phyloP scores from a whole-genome alignment of 37 sponge, comb jelly and placozoan genomes.

The Theonella swinhoei region DNA sequence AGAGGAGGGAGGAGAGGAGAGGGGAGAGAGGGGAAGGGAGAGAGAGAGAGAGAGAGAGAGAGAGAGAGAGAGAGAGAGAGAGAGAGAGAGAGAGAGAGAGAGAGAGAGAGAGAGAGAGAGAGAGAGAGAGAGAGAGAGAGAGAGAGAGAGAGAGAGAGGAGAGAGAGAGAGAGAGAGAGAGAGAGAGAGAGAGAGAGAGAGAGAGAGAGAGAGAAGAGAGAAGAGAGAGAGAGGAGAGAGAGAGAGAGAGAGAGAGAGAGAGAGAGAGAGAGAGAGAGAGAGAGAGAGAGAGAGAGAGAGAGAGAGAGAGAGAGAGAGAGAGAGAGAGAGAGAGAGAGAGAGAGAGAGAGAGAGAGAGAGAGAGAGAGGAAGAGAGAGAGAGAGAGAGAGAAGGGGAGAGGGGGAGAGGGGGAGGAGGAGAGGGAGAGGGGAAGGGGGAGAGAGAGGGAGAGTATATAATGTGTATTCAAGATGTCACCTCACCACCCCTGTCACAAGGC shows the following conservation, averaged over 20 bases:
- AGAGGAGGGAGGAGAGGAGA: background rate
- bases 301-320: background rate
- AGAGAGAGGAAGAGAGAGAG: conserved; percentile 11
- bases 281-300: conserved; percentile 20
- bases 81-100: conserved; percentile 21
- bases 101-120: conserved; percentile 4
- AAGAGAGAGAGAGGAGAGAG: background rate
- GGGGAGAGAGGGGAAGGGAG: background rate
- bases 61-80: conserved; percentile 29
- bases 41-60: conserved; percentile 12
- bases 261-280: conserved; percentile 42
- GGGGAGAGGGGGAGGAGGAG: background rate
- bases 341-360: conserved; percentile 44
- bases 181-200: conserved; percentile 17
- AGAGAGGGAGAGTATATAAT: background rate
- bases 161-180: background rate
- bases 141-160: conserved; percentile 13
- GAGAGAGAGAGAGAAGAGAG: conserved; percentile 21
- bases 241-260: conserved; percentile 26
- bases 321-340: conserved; percentile 4
- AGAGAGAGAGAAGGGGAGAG: too few relatives aligned
- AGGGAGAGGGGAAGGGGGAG: background rate
- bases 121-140: conserved; percentile 1
- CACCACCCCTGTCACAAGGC: too few relatives aligned
- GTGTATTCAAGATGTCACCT: too few relatives aligned